A percentile compares a stretch with the other conserved stretches of the same genome.
These are phyloP conservation scores for Hecatera dysodea DNA, from an alignment of 2,888 invertebrate species.

Conservation along the genomic window DNA sequence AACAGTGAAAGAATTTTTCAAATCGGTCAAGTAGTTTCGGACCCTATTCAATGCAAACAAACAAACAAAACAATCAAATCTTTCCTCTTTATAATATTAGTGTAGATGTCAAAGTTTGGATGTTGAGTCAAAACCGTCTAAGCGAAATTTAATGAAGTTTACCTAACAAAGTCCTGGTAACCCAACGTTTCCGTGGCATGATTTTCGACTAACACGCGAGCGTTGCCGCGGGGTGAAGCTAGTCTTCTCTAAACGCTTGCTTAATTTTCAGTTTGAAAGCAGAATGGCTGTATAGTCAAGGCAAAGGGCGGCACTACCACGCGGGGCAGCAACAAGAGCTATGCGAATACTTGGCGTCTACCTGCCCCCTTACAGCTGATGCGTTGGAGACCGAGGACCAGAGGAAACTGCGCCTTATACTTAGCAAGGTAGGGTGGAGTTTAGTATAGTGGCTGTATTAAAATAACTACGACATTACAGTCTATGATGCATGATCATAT, in stretches of 20 bases:
- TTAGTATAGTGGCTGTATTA: background rate
- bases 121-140: too few relatives aligned
- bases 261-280: conserved; percentile 94
- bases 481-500: too few relatives aligned
- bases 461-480: background rate
- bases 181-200: too few relatives aligned
- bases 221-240: background rate
- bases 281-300: conserved; percentile 99
- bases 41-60: too few relatives aligned
- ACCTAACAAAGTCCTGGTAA: too few relatives aligned
- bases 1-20: too few relatives aligned
- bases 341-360: conserved; percentile 95
- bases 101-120: too few relatives aligned
- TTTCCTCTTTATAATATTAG: too few relatives aligned
- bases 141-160: too few relatives aligned
- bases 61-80: too few relatives aligned
- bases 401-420: conserved; percentile 95
- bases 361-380: conserved; percentile 96
- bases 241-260: background rate
- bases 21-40: too few relatives aligned
- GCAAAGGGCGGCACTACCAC: conserved; percentile 96
- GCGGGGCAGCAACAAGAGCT: conserved; percentile 96
- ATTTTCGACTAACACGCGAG: too few relatives aligned
- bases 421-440: conserved; percentile 92
- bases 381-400: conserved; percentile 96